Evolutionary conservation across 2,888 invertebrate species (phyloP).

Genomic region (Caradrina kadenii): DNA sequence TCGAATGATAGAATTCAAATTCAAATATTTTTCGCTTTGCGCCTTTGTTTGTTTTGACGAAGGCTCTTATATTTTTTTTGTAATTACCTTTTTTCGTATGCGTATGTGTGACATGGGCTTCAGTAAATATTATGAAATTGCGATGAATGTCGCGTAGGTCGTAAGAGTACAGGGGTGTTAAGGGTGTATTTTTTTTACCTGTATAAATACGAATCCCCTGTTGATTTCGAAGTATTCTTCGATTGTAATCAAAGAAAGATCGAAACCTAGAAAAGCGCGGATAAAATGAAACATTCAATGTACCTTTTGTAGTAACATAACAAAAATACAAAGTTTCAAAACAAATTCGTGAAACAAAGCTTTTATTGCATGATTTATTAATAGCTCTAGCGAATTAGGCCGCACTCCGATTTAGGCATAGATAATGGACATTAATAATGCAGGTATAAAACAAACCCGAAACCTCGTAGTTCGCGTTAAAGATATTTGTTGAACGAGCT

Average conservation of each 20-base stretch:
- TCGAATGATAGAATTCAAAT: conserved; percentile 90
- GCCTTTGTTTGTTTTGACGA: conserved; percentile 82
- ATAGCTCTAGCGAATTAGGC: conserved; percentile 38
- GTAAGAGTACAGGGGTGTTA: conserved; percentile 30
- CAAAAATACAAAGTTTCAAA: conserved; percentile 1
- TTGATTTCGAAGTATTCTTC: conserved; percentile 36
- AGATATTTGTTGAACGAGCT: conserved; percentile 10
- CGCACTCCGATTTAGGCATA: conserved; percentile 39
- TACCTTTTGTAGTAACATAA: conserved; percentile 8
- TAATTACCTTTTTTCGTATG: conserved; percentile 63
- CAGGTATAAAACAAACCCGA: conserved; percentile 25
- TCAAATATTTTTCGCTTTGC: conserved; percentile 85
- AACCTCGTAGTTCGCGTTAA: conserved; percentile 26
- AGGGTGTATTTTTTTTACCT: conserved; percentile 46
- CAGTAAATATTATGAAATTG: conserved; percentile 53
- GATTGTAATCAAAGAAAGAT: conserved; percentile 22
- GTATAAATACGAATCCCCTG: conserved; percentile 40
- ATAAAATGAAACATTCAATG: conserved; percentile 11
- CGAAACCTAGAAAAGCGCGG: conserved; percentile 7
- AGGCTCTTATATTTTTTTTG: conserved; percentile 71
- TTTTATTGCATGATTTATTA: conserved; percentile 55
- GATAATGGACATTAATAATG: conserved; percentile 55
- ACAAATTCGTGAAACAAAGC: conserved; percentile 35
- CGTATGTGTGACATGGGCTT: conserved; percentile 41
- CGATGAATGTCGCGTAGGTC: conserved; percentile 25